Evolutionary conservation across 2,113 vertebrate genomes (phyloP).

Genomic region (Platysternon megacephalum): DNA sequence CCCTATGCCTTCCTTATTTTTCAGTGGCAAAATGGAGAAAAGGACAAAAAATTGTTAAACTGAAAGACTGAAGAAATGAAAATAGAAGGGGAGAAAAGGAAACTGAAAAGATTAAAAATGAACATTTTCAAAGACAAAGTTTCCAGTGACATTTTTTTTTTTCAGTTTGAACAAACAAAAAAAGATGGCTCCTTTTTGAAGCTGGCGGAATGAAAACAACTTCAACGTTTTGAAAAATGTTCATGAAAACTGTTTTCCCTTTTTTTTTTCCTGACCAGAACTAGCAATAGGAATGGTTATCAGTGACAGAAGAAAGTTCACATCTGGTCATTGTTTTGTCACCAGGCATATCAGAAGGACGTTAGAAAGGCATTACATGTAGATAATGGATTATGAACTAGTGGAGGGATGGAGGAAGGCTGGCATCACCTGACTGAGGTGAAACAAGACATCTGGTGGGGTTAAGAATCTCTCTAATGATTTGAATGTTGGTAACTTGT

Average conservation of each 20-base stretch:
- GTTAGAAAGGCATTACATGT: slow-evolving; percentile 58
- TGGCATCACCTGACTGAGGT: slow-evolving; percentile 6
- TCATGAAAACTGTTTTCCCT: not conserved
- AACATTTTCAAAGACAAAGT: not conserved
- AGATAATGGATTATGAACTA: slow-evolving; percentile 62
- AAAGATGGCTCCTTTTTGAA: not conserved
- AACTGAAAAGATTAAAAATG: not conserved
- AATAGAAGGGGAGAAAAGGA: not conserved
- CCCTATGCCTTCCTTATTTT: not conserved
- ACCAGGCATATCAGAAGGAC: slow-evolving; percentile 33
- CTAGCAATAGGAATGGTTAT: slow-evolving; percentile 57
- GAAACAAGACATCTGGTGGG: slow-evolving; percentile 40
- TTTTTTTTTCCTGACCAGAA: slow-evolving; percentile 19
- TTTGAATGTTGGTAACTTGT: not conserved
- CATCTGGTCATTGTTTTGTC: slow-evolving; percentile 38
- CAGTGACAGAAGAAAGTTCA: slow-evolving; percentile 60
- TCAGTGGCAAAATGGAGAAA: not conserved
- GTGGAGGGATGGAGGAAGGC: rapidly evolving
- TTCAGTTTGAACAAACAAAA: not conserved
- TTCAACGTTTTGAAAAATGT: not conserved
- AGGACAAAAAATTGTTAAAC: not conserved
- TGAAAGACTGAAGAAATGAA: not conserved
- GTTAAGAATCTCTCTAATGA: not conserved
- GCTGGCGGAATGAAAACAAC: not conserved
- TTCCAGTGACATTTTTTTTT: not conserved